A percentile compares a stretch with the other conserved stretches of the same genome.
These are phyloP conservation scores for Xiphorhynchus elegans DNA, from an alignment of 2,113 vertebrate genomes.

Conservation along the genomic window DNA sequence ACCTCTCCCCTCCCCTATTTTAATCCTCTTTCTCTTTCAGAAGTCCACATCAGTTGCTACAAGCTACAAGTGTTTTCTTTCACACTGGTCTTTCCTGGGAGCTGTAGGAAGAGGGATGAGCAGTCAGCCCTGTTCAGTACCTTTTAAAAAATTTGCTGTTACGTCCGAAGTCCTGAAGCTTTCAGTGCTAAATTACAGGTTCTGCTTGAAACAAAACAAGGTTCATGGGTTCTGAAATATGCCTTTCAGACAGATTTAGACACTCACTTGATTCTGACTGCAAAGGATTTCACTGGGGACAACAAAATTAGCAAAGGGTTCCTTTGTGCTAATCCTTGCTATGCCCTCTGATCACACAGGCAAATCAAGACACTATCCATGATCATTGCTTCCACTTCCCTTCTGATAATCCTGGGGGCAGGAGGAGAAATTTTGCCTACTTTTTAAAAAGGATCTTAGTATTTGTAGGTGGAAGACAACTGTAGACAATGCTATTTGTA, in stretches of 20 bases:
- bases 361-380: background rate
- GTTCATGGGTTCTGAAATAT: background rate
- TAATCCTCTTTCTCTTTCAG: constrained; percentile 43
- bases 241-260: background rate
- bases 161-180: background rate
- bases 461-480: background rate
- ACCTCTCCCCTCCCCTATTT: constrained; percentile 29
- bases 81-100: background rate
- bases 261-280: background rate
- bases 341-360: background rate
- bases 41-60: constrained; percentile 24
- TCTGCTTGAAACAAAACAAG: background rate
- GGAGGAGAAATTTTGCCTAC: background rate
- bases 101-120: background rate
- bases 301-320: background rate
- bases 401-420: background rate
- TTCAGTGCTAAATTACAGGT: background rate
- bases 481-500: background rate
- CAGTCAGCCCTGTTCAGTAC: background rate
- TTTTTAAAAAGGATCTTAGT: background rate
- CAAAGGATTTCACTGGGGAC: background rate
- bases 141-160: background rate
- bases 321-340: background rate
- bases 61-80: background rate
- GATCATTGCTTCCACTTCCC: background rate